Evolutionary conservation across 2,113 vertebrate genomes (phyloP).

Genomic region (Grammomys surdaster): DNA sequence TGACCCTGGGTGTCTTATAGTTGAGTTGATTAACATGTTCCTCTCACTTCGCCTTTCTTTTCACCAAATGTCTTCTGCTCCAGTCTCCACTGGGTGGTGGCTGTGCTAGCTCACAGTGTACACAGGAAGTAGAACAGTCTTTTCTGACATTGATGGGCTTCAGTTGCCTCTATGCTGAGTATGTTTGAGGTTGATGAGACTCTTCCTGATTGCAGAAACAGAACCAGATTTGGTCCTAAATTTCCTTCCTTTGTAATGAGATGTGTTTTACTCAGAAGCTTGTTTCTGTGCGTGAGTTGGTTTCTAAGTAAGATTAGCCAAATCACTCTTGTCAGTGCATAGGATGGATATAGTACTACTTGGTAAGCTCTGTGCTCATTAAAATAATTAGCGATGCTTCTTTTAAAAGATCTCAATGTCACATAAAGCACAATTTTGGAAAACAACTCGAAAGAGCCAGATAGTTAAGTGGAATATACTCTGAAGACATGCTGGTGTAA

Average conservation of each 20-base stretch:
- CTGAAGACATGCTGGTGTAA: neutral
- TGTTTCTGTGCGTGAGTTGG: neutral
- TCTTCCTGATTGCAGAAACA: conserved; percentile 1
- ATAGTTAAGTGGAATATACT: neutral
- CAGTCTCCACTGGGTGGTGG: neutral
- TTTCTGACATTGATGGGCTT: neutral
- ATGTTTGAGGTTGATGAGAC: conserved; percentile 37
- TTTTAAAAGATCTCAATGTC: neutral
- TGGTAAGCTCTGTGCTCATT: neutral
- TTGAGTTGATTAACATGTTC: conserved; percentile 53
- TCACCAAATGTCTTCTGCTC: conserved; percentile 15
- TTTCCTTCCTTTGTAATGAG: neutral
- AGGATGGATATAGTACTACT: neutral
- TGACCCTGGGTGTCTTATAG: conserved; percentile 52
- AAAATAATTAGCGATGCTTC: conserved; percentile 27
- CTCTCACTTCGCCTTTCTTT: conserved; percentile 48
- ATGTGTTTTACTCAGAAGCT: neutral
- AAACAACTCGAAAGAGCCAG: neutral
- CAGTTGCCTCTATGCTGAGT: neutral
- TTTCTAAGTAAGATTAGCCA: neutral
- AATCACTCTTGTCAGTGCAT: neutral
- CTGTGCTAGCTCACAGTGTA: neutral
- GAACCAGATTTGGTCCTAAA: neutral
- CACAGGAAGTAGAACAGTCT: neutral
- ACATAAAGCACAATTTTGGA: neutral